A percentile compares a stretch with the other conserved stretches of the same genome.
Evolutionary conservation across 2,797 vertebrate genomes (phyloP).

Genomic region (Sciaenops ocellatus): DNA sequence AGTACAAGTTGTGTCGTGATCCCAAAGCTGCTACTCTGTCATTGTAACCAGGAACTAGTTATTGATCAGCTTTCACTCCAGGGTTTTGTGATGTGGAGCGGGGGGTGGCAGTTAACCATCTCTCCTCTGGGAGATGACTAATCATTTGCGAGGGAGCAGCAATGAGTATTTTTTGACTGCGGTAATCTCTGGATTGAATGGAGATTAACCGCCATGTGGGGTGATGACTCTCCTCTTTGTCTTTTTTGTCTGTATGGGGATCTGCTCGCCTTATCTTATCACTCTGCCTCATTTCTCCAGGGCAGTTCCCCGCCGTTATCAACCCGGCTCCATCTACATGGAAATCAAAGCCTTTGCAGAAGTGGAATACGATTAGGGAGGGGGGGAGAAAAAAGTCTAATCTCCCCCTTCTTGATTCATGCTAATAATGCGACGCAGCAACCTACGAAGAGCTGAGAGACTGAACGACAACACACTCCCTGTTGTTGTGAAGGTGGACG

Average conservation of each 20-base stretch:
- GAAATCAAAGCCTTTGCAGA: constrained; percentile 80
- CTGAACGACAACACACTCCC: constrained; percentile 9
- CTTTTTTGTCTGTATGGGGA: constrained; percentile 71
- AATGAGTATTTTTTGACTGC: constrained; percentile 67
- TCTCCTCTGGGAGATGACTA: constrained; percentile 72
- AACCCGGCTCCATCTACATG: constrained; percentile 72
- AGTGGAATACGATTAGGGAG: constrained; percentile 71
- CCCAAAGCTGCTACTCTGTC: constrained; percentile 23
- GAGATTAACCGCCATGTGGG: constrained; percentile 78
- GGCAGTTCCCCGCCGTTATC: constrained; percentile 71
- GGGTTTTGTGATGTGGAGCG: constrained; percentile 14
- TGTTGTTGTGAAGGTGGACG: constrained; percentile 41
- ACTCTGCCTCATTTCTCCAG: constrained; percentile 70
- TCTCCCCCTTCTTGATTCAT: constrained; percentile 45
- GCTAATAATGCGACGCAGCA: constrained; percentile 59
- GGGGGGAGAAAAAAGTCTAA: constrained; percentile 33
- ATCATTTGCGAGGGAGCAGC: constrained; percentile 53
- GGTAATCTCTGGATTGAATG: constrained; percentile 77
- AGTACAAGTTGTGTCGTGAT: constrained; percentile 30
- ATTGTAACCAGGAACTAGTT: constrained; percentile 51
- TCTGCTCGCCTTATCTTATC: constrained; percentile 78
- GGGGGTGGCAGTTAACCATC: constrained; percentile 44
- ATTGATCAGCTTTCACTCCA: constrained; percentile 63
- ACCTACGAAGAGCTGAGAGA: constrained; percentile 13
- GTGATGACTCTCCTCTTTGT: constrained; percentile 73